Evolutionary conservation across 1,140 invertebrate species (phyloP).

Genomic region (Elysia chlorotica): DNA sequence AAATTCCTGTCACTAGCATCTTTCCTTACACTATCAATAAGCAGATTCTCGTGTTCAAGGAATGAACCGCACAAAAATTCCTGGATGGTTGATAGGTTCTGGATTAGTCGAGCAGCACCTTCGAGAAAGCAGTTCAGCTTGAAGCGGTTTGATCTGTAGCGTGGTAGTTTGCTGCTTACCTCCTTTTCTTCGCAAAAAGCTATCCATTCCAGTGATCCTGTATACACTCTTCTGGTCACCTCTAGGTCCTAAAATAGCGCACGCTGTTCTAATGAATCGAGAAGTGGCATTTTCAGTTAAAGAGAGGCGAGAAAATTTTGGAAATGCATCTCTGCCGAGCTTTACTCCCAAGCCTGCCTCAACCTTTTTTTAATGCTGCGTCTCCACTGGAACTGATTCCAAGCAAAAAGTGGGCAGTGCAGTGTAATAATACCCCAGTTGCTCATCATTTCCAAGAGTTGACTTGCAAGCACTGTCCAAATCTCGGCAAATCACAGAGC

Average conservation of each 20-base stretch:
- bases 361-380: neutral
- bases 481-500: neutral
- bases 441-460: too few species aligned
- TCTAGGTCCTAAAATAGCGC: neutral
- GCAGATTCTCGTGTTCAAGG: neutral
- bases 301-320: neutral
- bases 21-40: neutral
- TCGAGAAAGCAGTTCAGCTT: neutral
- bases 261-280: neutral
- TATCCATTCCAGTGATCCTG: neutral
- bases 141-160: neutral
- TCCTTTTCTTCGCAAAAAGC: neutral
- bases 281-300: neutral
- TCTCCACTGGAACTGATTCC: neutral
- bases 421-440: neutral
- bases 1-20: neutral
- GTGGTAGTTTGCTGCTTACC: neutral
- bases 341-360: neutral
- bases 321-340: neutral
- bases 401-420: neutral
- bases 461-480: neutral
- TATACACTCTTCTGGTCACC: neutral
- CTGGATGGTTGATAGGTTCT: neutral
- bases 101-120: neutral
- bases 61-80: neutral